Evolutionary conservation across 2,113 vertebrate genomes (phyloP).

Genomic region (Puffinus mauretanicus): DNA sequence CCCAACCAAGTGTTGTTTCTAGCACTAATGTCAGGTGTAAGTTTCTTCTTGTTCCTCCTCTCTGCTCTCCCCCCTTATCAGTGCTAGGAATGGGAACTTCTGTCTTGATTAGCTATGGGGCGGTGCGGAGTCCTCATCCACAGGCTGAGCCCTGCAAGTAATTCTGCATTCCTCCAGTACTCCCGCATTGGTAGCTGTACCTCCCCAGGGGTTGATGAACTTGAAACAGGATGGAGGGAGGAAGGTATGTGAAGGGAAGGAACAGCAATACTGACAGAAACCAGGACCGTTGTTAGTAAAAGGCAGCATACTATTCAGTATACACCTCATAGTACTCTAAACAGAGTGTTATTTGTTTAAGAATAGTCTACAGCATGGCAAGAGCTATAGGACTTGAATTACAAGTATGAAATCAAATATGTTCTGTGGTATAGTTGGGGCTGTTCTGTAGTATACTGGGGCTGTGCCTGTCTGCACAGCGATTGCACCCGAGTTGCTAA

Average conservation of each 20-base stretch:
- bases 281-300: background rate
- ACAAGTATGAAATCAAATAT: background rate
- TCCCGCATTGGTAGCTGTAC: background rate
- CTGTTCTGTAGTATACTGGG: background rate
- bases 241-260: background rate
- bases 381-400: background rate
- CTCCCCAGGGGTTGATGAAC: background rate
- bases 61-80: background rate
- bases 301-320: background rate
- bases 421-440: background rate
- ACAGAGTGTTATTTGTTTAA: background rate
- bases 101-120: background rate
- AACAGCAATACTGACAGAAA: background rate
- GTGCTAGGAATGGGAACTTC: background rate
- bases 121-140: background rate
- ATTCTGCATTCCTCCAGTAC: background rate
- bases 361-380: background rate
- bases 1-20: background rate
- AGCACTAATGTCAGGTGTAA: background rate
- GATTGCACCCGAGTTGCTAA: fast-evolving
- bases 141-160: background rate
- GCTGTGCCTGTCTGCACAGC: background rate
- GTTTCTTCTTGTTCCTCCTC: background rate
- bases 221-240: background rate
- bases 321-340: background rate